Evolutionary conservation across 2,888 invertebrate species (phyloP).

Genomic region (Epiblema foenella): DNA sequence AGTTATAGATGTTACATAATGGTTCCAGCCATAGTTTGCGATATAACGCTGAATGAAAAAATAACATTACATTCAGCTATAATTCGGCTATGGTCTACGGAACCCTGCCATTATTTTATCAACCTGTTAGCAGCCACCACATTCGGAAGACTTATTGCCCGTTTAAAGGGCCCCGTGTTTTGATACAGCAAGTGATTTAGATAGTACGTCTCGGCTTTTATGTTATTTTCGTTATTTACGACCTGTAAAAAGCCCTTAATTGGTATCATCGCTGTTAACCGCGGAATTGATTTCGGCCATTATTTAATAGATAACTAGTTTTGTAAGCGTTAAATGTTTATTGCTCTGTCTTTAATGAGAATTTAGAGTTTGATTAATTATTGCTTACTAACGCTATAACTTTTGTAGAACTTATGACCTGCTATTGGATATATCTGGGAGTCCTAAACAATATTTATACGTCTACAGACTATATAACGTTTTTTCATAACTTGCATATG

Average conservation of each 20-base stretch:
- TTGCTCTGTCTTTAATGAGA: constrained; percentile 24
- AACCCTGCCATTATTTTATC: constrained; percentile 10
- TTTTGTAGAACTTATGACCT: not conserved
- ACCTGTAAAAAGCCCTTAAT: constrained; percentile 40
- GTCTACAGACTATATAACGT: no score
- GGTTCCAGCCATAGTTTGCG: not conserved
- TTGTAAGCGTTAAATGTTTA: constrained; percentile 31
- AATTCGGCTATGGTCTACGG: not conserved
- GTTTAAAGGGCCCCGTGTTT: constrained; percentile 40
- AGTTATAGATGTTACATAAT: not conserved
- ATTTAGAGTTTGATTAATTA: constrained; percentile 13
- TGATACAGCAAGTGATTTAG: constrained; percentile 44
- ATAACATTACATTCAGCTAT: no score
- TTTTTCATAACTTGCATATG: no score
- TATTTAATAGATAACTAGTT: constrained; percentile 41
- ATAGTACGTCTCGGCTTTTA: constrained; percentile 37
- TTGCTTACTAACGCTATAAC: not conserved
- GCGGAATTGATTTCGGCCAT: constrained; percentile 33
- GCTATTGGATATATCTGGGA: no score
- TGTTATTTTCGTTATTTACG: constrained; percentile 42
- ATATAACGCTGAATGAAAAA: not conserved
- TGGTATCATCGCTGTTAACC: constrained; percentile 28
- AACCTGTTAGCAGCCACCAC: constrained; percentile 44
- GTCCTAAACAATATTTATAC: no score
- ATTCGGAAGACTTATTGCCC: constrained; percentile 42